A percentile compares a stretch with the other conserved stretches of the same genome.
These are phyloP conservation scores for Nephrotoma guestfalica DNA, from an alignment of 2,888 invertebrate species.

Conservation along the genomic window DNA sequence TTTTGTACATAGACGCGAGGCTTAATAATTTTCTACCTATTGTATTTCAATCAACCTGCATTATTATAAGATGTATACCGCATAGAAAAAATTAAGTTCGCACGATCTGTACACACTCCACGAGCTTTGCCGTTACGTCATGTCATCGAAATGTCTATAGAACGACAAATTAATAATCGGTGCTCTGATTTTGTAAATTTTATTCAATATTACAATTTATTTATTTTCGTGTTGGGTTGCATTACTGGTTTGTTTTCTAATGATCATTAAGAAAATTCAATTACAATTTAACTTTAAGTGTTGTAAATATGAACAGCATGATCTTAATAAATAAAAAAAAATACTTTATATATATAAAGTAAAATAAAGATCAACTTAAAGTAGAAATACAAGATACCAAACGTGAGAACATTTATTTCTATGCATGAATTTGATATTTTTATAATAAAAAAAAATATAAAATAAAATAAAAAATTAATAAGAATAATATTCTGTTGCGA, in stretches of 20 bases:
- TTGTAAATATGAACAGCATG: constrained; percentile 3
- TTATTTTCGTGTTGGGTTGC: background rate
- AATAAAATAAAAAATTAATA: constrained; percentile 2
- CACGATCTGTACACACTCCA: background rate
- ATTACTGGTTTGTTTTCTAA: background rate
- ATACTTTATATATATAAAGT: background rate
- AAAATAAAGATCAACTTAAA: background rate
- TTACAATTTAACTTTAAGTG: constrained; percentile 3
- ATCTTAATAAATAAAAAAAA: background rate
- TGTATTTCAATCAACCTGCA: background rate
- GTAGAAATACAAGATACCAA: constrained; percentile 1
- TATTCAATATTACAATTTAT: background rate
- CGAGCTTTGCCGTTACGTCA: background rate
- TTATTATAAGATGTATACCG: background rate
- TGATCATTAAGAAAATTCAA: constrained; percentile 1
- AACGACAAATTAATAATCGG: background rate
- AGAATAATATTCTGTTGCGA: constrained; percentile 4
- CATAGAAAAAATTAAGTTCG: background rate
- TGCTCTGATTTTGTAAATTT: background rate
- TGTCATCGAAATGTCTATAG: background rate
- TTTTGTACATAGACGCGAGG: background rate
- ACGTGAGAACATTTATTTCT: constrained; percentile 4
- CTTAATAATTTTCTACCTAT: background rate
- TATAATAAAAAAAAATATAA: background rate
- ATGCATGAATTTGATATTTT: constrained; percentile 3